Evolutionary conservation across 2,888 invertebrate species (phyloP), one percentile per base, ranked within the genome.

Genomic region (Allophyes oxyacanthae): DNA sequence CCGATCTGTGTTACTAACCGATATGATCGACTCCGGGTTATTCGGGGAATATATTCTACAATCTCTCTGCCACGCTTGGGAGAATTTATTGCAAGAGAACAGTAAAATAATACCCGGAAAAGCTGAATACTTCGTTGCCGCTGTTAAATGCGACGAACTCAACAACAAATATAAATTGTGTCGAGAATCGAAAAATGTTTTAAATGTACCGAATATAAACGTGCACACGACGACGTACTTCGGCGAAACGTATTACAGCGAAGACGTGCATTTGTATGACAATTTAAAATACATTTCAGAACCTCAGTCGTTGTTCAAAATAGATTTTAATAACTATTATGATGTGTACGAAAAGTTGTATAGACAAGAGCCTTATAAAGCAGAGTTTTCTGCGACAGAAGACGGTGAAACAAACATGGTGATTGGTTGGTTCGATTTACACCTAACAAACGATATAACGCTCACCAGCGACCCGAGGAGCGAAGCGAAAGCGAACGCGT

Each of bases 361-460:
- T 13, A 36, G 44, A n/a, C 54, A 52, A n/a, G 51, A 54, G 28
- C 49, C 48, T 34, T 57, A 52, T n/a, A 6, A 25, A 5, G 62
- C 53, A 2, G 37, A 38, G 1, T 10, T 72, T 3, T 57, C 28
- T 6, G 61, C 62, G 0, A 52, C 15, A 6, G 59, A 49, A 8
- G 26, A 65, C 11, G 54, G 63, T 0, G 70, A 75, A 42, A 56
- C 75, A 0, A 49, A 72, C 32, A 33, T 59, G 13, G 84, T 96
- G 40, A 94, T 94, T 4, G 90, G 95, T 41, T 96, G 96, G 96
- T 97, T 96, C 81, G 94, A 95, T 72, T 86, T 96, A 51, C 83
- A 95, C 75, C 84, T 97, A 28, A 95, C 95, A 67, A 94, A 95
- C 10, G 90, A 94, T 32, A 92, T 94, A 15, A 84, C 80, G 2